These are phyloP conservation scores for Falco cherrug DNA, from an alignment of 2,797 vertebrate species.

Conservation along the genomic window DNA sequence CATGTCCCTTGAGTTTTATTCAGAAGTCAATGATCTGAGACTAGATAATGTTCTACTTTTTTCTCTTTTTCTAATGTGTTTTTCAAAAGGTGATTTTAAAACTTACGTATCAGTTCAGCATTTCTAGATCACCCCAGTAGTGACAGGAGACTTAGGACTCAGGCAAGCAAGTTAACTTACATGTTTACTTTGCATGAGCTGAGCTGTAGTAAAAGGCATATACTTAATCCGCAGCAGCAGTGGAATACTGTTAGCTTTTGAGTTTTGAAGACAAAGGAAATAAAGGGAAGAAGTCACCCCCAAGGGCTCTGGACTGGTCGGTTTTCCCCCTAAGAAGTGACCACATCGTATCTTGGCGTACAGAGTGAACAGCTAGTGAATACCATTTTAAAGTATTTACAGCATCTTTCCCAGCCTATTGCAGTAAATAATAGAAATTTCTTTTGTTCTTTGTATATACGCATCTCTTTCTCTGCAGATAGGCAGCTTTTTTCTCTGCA, in stretches of 20 bases:
- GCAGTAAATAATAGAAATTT: background rate
- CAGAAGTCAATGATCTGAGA: background rate
- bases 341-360: background rate
- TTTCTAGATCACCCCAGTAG: background rate
- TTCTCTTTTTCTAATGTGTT: background rate
- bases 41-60: background rate
- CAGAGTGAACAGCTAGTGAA: background rate
- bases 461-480: background rate
- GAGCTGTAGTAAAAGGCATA: background rate
- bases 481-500: background rate
- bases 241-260: background rate
- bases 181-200: background rate
- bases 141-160: accelerated
- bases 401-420: background rate
- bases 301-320: background rate
- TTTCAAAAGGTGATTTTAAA: background rate
- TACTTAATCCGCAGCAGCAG: background rate
- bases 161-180: background rate
- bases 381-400: background rate
- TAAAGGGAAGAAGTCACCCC: background rate
- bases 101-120: background rate
- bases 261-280: background rate
- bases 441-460: background rate
- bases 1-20: background rate
- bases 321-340: accelerated